Base-by-base conservation (phyloP, 53 echinoderm and acorn worm genomes). In the Holothuria leucospilota region DNA sequence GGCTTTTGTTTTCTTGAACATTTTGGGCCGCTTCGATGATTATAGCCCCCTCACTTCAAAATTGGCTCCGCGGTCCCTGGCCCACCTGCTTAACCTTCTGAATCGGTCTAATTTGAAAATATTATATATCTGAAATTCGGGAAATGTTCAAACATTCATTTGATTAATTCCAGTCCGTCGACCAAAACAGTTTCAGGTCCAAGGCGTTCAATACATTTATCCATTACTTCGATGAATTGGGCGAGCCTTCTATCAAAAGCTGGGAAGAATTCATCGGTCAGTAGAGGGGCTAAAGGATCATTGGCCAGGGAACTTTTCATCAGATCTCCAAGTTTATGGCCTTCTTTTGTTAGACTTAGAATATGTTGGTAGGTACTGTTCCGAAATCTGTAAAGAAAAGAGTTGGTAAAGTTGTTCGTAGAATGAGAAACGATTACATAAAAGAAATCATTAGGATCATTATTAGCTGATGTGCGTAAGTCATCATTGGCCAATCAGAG, bases 111-210 rank as follows among this genome's bases (percentile, higher is more conserved):
- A 34, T 46, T 11, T 46, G 46, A 11, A 46, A 11, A 46, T 46
- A 11, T 46, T 46, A 11, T 46, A 46, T 9, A 46, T 2, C 11
- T 46, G 11, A 46, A 46, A 9, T 8, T 46, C 8, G 2, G 46
- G 46, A 46, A 4, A 9, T 46, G 46, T 11, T 46, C 8, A 11
- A 46, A 46, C 46, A 46, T 8, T 46, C 46, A 70, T 29, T 38
- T 70, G 20, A 29, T 40, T 21, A 38, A 40, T 13, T 29, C 39
- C 20, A 28, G 39, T 11, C 39, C 34, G 13, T 78, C 16, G 21
- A 77, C 28, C 59, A 79, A 79, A 58, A 79, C 80, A 59, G 80
- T 27, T 34, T 79, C 80, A 53, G 61, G 12, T 79, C 29, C 80
- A 59, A 53, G 61, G 58, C 16, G 16, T 58, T 79, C 39, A 23